Evolutionary conservation across 2,113 vertebrate species (phyloP), one percentile per base, ranked within the genome.

Genomic region (Dipodomys spectabilis): DNA sequence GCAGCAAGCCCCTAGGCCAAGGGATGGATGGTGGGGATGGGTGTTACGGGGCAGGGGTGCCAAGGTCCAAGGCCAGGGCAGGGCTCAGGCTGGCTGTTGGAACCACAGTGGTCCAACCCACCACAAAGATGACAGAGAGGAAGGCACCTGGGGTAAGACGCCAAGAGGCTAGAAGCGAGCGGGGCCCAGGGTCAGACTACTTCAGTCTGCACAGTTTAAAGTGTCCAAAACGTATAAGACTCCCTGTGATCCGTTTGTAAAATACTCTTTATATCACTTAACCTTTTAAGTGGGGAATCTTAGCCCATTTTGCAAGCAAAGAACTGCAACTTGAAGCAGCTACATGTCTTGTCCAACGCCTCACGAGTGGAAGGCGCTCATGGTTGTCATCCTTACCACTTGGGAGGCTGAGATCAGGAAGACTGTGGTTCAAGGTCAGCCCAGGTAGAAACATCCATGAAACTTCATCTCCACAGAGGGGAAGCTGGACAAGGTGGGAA

Each of bases 221-320:
- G 19, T 0, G 5, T 23, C 2, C 27, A 0, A 3, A 1, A 0
- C 1, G 53, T 60, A 22, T 8, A 2, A 20, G 1, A 12, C 32
- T 25, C 57, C 20, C 67, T 49, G 7, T 23, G 28, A 13, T 10
- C 3, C 19, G 18, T 92, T 18, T 25, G 1, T 22, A 15, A 57
- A 57, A 57, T 28, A n/a, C 5, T 83, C 67, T 53, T 30, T 12
- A 62, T 6, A 49, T 45, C 13, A 1, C 23, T 35, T 32, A 28
- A 62, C 60, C 62, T 62, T 88, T 4, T 8, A 90, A 68, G 44
- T 45, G 2, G 23, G 19, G 45, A 80, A 69, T 77, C 68, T 69
- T 16, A 60, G 5, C 60, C 81, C 28, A n/a, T 32, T 69, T 53
- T 71, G 49, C 67, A 83, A 28, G 23, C 30, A 71, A 78, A 71